phyloP scores from a whole-genome alignment of 30 jellyfish, hydroid and myxozoan genomes.

The Sanderia malayensis region DNA sequence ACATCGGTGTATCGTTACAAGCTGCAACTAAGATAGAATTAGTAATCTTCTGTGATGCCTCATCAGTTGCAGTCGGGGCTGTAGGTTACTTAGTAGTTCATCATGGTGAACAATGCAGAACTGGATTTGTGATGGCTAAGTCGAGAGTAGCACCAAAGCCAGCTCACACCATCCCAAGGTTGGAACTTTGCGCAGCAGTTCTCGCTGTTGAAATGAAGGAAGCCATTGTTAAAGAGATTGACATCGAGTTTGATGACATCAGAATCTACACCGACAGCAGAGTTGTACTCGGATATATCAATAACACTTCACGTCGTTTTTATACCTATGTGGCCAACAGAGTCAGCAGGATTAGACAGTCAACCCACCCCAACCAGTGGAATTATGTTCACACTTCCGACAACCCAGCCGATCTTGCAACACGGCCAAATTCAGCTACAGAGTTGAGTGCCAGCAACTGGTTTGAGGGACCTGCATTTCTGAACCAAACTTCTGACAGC shows the following conservation, averaged over 20 bases:
- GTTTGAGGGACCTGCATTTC: slow-evolving; percentile 48
- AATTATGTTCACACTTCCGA: slow-evolving; percentile 20
- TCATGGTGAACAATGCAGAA: slow-evolving; percentile 7
- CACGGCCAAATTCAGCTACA: slow-evolving; percentile 35
- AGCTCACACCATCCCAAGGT: slow-evolving; percentile 45
- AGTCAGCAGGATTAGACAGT: slow-evolving; percentile 31
- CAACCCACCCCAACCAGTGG: slow-evolving; percentile 44
- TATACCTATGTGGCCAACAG: slow-evolving; percentile 52
- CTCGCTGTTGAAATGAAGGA: slow-evolving; percentile 27
- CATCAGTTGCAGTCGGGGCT: slow-evolving; percentile 28
- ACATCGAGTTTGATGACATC: slow-evolving; percentile 13
- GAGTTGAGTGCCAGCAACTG: slow-evolving; percentile 26
- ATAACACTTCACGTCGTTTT: slow-evolving; percentile 32
- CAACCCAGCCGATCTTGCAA: slow-evolving; percentile 57
- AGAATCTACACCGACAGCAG: slow-evolving; percentile 51
- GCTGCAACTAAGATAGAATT: slow-evolving; percentile 23
- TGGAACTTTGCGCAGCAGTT: slow-evolving; percentile 63
- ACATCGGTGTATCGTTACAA: slow-evolving; percentile 14
- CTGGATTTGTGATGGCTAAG: slow-evolving; percentile 51
- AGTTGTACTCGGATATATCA: slow-evolving; percentile 35
- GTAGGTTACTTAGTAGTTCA: slow-evolving; percentile 22
- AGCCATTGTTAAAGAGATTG: slow-evolving; percentile 40
- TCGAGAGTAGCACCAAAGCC: slow-evolving; percentile 44
- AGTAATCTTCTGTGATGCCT: slow-evolving; percentile 22
- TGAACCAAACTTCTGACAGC: slow-evolving; percentile 14